Evolutionary conservation across 2,888 invertebrate genomes (phyloP).

Genomic region (Lordiphosa fenestrarum): DNA sequence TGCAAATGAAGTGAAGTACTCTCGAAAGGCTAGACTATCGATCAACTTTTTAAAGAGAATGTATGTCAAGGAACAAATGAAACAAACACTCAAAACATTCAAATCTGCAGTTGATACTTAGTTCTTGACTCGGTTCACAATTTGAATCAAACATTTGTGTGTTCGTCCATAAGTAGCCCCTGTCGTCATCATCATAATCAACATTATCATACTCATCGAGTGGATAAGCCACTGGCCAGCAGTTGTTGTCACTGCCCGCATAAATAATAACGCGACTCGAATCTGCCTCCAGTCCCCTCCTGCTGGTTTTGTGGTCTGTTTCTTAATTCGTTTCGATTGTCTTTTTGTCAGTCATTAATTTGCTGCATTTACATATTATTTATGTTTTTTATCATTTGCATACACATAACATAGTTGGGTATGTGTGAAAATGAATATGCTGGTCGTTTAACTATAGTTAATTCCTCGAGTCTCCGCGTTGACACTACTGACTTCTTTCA

Average conservation of each 20-base stretch:
- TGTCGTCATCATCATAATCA: constrained; percentile 35
- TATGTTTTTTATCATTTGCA: constrained; percentile 62
- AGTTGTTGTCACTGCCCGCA: constrained; percentile 45
- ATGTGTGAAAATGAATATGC: constrained; percentile 55
- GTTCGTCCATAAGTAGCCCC: constrained; percentile 17
- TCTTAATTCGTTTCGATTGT: constrained; percentile 75
- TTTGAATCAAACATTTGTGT: constrained; percentile 70
- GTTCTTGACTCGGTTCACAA: constrained; percentile 42
- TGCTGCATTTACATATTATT: constrained; percentile 76
- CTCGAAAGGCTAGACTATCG: too few relatives aligned
- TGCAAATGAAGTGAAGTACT: too few relatives aligned
- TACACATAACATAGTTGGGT: constrained; percentile 29
- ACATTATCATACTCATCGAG: constrained; percentile 24
- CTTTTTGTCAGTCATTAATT: constrained; percentile 77
- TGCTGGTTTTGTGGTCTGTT: constrained; percentile 63
- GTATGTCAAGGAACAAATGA: not conserved
- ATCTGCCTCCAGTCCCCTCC: constrained; percentile 26
- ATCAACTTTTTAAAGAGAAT: too few relatives aligned
- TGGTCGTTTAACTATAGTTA: constrained; percentile 4
- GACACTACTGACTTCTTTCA: constrained; percentile 39
- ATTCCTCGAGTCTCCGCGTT: constrained; percentile 17
- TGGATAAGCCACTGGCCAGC: constrained; percentile 29
- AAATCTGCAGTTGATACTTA: constrained; percentile 42
- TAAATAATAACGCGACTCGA: constrained; percentile 52
- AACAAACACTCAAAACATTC: constrained; percentile 4